Evolutionary conservation across 2,888 invertebrate genomes (phyloP).

Genomic region (Meganola albula): DNA sequence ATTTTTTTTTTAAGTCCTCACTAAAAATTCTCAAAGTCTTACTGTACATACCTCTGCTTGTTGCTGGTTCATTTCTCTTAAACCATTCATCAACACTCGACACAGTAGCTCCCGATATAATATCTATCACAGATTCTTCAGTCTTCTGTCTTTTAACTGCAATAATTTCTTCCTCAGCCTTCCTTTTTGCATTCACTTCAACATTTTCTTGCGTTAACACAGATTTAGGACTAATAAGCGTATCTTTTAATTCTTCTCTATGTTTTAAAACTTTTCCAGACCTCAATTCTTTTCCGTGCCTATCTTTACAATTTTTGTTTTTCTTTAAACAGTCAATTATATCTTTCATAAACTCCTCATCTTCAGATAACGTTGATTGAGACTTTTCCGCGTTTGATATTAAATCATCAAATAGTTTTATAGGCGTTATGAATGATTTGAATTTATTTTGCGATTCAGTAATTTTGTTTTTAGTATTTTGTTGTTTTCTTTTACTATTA

Average conservation of each 20-base stretch:
- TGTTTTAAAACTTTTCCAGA: no score
- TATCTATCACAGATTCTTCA: conserved; percentile 25
- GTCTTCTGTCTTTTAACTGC: conserved; percentile 3
- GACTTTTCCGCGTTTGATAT: conserved; percentile 15
- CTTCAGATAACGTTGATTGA: conserved; percentile 18
- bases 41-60: conserved; percentile 24
- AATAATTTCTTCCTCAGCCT: conserved; percentile 16
- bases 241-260: no score
- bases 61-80: conserved; percentile 27
- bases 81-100: conserved; percentile 51
- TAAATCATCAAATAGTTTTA: conserved; percentile 35
- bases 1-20: no score
- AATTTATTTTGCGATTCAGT: no score
- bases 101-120: conserved; percentile 28
- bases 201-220: no score
- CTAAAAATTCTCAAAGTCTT: no score
- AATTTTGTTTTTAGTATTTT: no score
- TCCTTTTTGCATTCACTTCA: conserved; percentile 27
- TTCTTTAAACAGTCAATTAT: no score
- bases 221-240: no score
- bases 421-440: conserved; percentile 50
- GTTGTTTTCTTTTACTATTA: no score
- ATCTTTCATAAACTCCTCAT: conserved; percentile 23
- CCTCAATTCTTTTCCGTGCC: no score
- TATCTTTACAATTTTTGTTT: no score